Percentiles rank a stretch among this genome's conserved stretches.
Evolutionary conservation across 2,113 vertebrate species (phyloP).

Genomic region (Epinephelus lanceolatus): DNA sequence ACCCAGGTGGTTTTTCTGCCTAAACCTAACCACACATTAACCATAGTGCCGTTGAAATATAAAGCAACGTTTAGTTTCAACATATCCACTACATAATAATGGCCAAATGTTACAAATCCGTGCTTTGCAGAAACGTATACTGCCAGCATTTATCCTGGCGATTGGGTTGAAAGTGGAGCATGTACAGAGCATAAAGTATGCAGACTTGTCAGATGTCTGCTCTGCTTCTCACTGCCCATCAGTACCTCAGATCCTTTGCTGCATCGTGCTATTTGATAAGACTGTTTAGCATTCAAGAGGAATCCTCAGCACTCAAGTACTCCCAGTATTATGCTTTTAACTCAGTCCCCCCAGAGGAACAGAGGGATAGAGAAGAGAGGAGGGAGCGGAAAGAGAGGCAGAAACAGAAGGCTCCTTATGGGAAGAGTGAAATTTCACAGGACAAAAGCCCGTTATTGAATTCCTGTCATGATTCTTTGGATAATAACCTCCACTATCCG

Average conservation of each 20-base stretch:
- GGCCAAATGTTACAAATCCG: too few species aligned
- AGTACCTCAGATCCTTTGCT: conserved; percentile 54
- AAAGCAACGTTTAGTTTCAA: too few species aligned
- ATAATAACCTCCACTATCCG: conserved; percentile 71
- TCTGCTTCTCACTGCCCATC: conserved; percentile 55
- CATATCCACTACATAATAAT: too few species aligned
- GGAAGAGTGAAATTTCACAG: conserved; percentile 74
- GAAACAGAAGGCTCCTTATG: conserved; percentile 67
- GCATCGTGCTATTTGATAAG: conserved; percentile 71
- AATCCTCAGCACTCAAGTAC: conserved; percentile 73
- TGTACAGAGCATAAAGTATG: neutral
- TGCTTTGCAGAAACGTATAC: too few species aligned
- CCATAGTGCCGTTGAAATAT: too few species aligned
- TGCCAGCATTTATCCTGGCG: too few species aligned
- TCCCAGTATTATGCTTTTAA: conserved; percentile 81
- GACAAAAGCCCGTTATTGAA: conserved; percentile 78
- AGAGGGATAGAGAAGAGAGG: conserved; percentile 38
- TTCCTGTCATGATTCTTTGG: conserved; percentile 78
- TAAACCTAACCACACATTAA: too few species aligned
- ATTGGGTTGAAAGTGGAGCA: neutral
- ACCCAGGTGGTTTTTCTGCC: too few species aligned
- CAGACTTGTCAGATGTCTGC: conserved; percentile 26
- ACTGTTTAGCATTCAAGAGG: conserved; percentile 80
- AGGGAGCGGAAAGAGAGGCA: conserved; percentile 30
- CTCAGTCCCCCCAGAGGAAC: conserved; percentile 68